phyloP scores from a whole-genome alignment of 2,888 invertebrate species.

The Dinocampus coccinellae region DNA sequence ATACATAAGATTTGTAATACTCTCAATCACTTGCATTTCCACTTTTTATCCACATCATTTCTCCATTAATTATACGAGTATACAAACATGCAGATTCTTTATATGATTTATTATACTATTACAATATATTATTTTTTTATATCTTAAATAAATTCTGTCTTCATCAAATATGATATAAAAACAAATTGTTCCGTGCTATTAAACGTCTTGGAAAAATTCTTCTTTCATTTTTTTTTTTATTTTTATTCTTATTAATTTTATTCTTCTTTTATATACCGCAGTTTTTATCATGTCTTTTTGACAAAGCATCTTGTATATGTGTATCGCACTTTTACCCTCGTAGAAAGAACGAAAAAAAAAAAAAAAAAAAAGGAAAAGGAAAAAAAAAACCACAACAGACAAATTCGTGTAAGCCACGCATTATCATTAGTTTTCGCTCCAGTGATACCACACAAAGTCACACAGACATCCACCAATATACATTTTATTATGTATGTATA shows the following conservation, averaged over 20 bases:
- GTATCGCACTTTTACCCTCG: background rate
- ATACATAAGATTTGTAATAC: background rate
- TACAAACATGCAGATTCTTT: background rate
- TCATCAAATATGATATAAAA: background rate
- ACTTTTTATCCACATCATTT: background rate
- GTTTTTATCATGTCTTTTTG: background rate
- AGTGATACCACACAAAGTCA: background rate
- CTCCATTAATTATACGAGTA: background rate
- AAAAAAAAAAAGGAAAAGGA: background rate
- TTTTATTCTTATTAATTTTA: background rate
- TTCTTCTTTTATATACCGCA: background rate
- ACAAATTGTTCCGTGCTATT: background rate
- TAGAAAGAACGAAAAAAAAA: background rate
- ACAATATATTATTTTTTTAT: too few species aligned
- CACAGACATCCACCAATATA: too few species aligned
- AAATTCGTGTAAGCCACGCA: slow-evolving; percentile 16
- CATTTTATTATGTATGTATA: too few species aligned
- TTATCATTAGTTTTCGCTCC: slow-evolving; percentile 14
- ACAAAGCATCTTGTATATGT: background rate
- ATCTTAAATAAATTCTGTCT: too few species aligned
- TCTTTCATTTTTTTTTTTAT: too few species aligned
- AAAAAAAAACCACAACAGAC: slow-evolving; percentile 6
- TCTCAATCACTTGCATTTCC: too few species aligned
- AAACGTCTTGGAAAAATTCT: background rate
- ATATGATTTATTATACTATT: background rate